phyloP scores from a whole-genome alignment of 2,113 vertebrate genomes.

The Synodontis membranacea region DNA sequence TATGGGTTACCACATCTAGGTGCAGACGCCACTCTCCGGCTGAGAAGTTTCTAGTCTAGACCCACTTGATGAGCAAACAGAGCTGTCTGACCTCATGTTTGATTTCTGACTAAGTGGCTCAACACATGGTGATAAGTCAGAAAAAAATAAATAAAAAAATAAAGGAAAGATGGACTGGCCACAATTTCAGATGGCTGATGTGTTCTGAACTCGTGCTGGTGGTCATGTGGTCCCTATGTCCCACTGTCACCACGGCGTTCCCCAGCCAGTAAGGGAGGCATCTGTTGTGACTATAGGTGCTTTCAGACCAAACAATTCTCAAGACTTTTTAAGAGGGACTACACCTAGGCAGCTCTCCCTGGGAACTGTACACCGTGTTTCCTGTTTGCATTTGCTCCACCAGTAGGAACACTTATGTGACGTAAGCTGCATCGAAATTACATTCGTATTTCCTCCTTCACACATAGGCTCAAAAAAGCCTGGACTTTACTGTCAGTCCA shows the following conservation, averaged over 20 bases:
- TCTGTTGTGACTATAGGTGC: constrained; percentile 3
- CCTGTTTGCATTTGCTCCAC: too few species aligned
- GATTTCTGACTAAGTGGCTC: background rate
- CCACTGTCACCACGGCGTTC: background rate
- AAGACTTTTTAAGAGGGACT: too few species aligned
- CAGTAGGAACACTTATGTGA: too few species aligned
- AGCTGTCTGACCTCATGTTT: background rate
- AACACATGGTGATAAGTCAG: background rate
- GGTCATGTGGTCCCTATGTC: background rate
- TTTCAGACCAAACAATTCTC: too few species aligned
- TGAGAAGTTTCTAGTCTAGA: background rate
- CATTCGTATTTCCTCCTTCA: too few species aligned
- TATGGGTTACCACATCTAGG: too few species aligned
- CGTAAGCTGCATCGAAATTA: too few species aligned
- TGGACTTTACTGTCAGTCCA: too few species aligned
- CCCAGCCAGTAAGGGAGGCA: background rate
- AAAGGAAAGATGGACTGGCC: background rate
- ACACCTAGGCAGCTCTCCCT: too few species aligned
- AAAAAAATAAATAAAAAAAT: background rate
- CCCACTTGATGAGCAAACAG: background rate
- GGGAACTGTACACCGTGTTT: too few species aligned
- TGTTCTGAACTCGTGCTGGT: background rate
- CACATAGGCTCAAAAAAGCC: too few species aligned
- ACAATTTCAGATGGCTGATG: background rate
- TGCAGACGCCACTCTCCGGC: background rate